Conservation (phyloP, 2,797 vertebrate species). For the Pangasius mekongensis region DNA sequence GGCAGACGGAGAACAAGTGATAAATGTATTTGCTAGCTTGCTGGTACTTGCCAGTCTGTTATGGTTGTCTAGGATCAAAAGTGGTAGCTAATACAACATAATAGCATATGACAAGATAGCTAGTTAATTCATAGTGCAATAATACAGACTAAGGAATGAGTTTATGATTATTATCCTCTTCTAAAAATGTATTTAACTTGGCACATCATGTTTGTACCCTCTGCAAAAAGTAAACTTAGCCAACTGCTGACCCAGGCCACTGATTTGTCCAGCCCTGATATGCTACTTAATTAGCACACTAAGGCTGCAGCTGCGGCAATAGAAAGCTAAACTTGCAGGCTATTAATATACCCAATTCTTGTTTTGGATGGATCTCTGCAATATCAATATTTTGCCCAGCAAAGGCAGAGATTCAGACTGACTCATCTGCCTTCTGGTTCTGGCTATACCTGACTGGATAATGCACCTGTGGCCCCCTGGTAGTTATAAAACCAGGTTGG, state of each 20-base stretch:
- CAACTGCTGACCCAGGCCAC: background rate
- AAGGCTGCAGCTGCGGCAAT: background rate
- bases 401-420: background rate
- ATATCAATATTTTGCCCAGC: constrained; percentile 5
- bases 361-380: background rate
- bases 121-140: background rate
- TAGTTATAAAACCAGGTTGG: background rate
- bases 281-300: background rate
- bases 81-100: background rate
- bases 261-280: constrained; percentile 6
- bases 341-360: constrained; percentile 7
- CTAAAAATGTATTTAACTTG: background rate
- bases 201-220: background rate
- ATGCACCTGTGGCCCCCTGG: constrained; percentile 21
- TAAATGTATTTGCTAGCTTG: background rate
- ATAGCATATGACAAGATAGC: background rate
- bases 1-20: background rate
- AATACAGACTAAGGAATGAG: background rate
- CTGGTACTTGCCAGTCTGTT: background rate
- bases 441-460: constrained; percentile 15
- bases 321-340: background rate
- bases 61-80: background rate
- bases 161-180: background rate
- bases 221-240: background rate
- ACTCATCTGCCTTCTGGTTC: background rate